These are phyloP conservation scores for Muricea muricata DNA, from an alignment of 92 coral and sea anemone species.

Conservation along the genomic window DNA sequence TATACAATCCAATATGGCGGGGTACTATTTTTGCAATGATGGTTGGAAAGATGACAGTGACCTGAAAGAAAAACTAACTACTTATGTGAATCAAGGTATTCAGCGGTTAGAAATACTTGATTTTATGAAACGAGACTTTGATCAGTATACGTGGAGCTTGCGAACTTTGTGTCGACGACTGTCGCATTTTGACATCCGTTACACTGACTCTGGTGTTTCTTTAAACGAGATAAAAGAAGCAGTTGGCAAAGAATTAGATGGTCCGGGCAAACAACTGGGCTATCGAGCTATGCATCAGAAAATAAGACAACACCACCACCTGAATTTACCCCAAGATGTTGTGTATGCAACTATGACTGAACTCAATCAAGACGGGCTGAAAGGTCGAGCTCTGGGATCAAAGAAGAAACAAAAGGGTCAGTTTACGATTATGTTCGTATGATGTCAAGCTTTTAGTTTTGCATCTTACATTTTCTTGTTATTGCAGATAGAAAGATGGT, in stretches of 20 bases:
- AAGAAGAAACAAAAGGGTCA: background rate
- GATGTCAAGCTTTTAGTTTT: too few relatives aligned
- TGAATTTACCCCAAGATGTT: too few relatives aligned
- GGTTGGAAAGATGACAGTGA: constrained; percentile 4
- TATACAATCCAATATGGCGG: too few relatives aligned
- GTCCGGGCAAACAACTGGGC: too few relatives aligned
- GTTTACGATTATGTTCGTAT: background rate
- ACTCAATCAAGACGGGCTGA: too few relatives aligned
- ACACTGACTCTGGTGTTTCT: background rate
- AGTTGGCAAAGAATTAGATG: background rate
- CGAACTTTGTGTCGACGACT: constrained; percentile 21
- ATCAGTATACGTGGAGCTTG: constrained; percentile 23
- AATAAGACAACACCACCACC: too few relatives aligned
- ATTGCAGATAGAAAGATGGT: constrained; percentile 1
- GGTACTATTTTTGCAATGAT: background rate
- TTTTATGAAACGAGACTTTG: constrained; percentile 25
- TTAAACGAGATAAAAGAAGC: background rate
- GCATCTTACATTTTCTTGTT: background rate
- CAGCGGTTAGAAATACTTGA: constrained; percentile 18
- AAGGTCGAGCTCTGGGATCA: background rate
- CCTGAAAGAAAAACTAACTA: background rate
- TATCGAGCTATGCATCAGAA: too few relatives aligned
- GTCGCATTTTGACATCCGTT: background rate
- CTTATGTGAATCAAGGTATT: background rate
- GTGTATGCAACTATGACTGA: too few relatives aligned